Conservation (phyloP, 2,888 invertebrate species). For the Drosophila subquinaria region DNA sequence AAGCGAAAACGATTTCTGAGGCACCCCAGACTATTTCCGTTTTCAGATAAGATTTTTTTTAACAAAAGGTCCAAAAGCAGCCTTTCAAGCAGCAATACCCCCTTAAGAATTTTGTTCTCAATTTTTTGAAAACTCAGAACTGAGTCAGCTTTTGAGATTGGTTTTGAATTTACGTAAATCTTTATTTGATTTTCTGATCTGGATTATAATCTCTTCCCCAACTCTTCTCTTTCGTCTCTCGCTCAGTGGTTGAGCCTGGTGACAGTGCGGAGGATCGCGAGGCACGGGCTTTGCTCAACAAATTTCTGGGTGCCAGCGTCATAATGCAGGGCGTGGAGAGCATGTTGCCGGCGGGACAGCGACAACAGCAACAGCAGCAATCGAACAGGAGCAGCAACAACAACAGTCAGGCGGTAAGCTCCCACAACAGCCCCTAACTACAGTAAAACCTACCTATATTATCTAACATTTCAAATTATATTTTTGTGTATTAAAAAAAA, state of each 20-base stretch:
- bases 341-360: constrained; percentile 79
- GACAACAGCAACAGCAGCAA: constrained; percentile 57
- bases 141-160: too few relatives aligned
- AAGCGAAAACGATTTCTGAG: too few relatives aligned
- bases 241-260: constrained; percentile 88
- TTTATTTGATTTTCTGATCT: not conserved
- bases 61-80: too few relatives aligned
- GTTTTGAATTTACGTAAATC: too few relatives aligned
- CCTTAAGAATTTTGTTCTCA: too few relatives aligned
- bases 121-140: too few relatives aligned
- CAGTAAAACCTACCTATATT: not conserved
- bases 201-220: too few relatives aligned
- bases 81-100: too few relatives aligned
- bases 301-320: constrained; percentile 93
- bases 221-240: not conserved
- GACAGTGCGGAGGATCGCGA: constrained; percentile 90
- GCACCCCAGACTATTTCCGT: too few relatives aligned
- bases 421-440: not conserved
- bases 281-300: constrained; percentile 92
- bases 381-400: constrained; percentile 31
- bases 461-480: not conserved
- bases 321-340: constrained; percentile 92
- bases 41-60: too few relatives aligned
- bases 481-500: too few relatives aligned
- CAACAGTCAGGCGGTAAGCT: constrained; percentile 81